Conservation (phyloP, 2,888 invertebrate genomes). For the Macrophya annulata region DNA sequence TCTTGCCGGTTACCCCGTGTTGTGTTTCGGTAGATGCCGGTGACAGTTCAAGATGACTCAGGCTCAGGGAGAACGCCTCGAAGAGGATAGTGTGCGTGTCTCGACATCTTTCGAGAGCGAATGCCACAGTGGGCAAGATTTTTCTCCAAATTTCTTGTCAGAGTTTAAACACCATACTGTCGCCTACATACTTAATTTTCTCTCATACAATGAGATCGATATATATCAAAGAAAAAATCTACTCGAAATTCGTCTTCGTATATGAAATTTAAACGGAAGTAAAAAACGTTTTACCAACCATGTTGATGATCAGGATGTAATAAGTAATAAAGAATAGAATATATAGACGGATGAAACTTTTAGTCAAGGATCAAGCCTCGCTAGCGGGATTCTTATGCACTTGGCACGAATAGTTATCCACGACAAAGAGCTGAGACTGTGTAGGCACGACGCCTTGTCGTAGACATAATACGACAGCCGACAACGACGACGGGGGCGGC, state of each 20-base stretch:
- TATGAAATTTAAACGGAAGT: not conserved
- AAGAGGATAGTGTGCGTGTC: conserved; percentile 35
- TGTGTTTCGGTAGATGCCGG: conserved; percentile 51
- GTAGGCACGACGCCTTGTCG: conserved; percentile 58
- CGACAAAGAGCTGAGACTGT: conserved; percentile 54
- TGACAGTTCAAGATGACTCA: conserved; percentile 59
- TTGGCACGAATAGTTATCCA: conserved; percentile 51
- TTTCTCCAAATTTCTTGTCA: not conserved
- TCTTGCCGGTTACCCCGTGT: conserved; percentile 56
- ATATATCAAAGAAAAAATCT: not conserved
- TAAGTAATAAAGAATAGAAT: not conserved
- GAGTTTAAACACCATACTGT: conserved; percentile 7
- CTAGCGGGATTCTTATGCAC: conserved; percentile 24
- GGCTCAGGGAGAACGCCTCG: conserved; percentile 40
- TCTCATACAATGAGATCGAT: not conserved
- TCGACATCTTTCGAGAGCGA: conserved; percentile 35
- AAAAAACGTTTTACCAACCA: not conserved
- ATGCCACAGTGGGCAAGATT: conserved; percentile 36
- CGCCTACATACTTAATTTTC: no score
- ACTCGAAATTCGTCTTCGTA: not conserved
- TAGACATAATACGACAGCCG: conserved; percentile 73
- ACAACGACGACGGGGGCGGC: conserved; percentile 71
- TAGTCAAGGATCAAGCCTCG: conserved; percentile 19
- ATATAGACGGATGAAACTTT: conserved; percentile 17
- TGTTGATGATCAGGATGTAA: not conserved